Base-by-base conservation (phyloP, 2,113 vertebrate genomes). In the Oryctolagus cuniculus region DNA sequence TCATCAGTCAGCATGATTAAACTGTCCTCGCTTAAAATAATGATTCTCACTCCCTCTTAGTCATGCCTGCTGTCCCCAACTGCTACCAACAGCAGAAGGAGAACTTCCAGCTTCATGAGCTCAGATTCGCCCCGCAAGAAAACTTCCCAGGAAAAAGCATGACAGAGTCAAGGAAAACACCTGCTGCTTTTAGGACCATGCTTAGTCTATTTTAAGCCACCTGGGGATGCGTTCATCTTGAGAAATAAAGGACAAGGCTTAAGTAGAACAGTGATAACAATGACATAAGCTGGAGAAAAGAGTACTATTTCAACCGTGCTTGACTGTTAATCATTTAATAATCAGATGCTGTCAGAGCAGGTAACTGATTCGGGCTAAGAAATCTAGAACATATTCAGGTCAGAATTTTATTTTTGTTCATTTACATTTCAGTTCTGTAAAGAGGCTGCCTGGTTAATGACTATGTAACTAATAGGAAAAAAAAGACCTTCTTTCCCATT, bases 1-100 rank as follows among this genome's bases (percentile, higher is more conserved):
- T 78, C 91, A 67, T 86, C 82, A 96, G 81, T 64, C 84, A 69
- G 90, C 36, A 84, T 70, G 85, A 97, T 83, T 90, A 95, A 96
- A 95, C 85, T 86, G 63, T 78, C 90, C 91, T 74, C 49, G 82
- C 67, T 95, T 92, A 79, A 78, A 95, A 94, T 90, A 75, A 95
- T 79, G 64, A 27, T 88, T 96, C 67, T 94, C 24, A 34, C 69
- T 72, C 29, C 34, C 49, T 94, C 38, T 55, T 58, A 55, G 24
- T 88, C 93, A 88, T 72, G 67, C 81, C 81, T 49, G 17, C 63
- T 75, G 29, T 84, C 63, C 85, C 67, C 77, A 85, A 31, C 58
- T 80, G 77, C 89, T 77, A 63, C 51, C 55, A 78, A 12, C 74
- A 84, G 36, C 67, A 51, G 72, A 81, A 77, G 96, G 55, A 90